Evolutionary conservation across 2,797 vertebrate genomes (phyloP), one percentile per base, ranked within the genome.

Genomic region (Aulostomus chinensis): DNA sequence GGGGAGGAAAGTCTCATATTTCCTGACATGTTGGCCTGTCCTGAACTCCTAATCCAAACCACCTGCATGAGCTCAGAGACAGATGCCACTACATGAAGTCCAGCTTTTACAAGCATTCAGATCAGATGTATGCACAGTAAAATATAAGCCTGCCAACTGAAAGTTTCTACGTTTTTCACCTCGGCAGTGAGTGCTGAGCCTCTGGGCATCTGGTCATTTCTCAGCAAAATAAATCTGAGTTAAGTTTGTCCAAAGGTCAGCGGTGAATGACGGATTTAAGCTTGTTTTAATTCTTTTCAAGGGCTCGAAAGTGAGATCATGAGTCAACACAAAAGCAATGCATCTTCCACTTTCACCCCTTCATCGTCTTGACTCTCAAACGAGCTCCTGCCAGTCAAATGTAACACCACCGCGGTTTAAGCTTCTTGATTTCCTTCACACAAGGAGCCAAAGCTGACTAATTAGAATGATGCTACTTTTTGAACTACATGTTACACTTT

Each of bases 241-340:
- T 76, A 76, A 83, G 52, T 58, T 80, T 73, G 11, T 64, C 66
- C 47, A 87, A 87, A 89, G 85, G 78, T 84, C 85, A 83, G 62
- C 53, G 47, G 54, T 53, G 67, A 83, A 59, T 84, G 77, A 85
- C 77, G 55, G 71, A 86, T 86, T 76, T 71, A 68, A 34, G 41
- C 42, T 60, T 37, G 30, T 77, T 80, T 60, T 78, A 74, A 86
- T 78, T 40, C 64, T 53, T 33, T 30, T 29, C 30, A 53, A 15
- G 55, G 34, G 58, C 49, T 54, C 58, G 12, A 61, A 71, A 71
- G 53, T 46, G 10, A 69, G 43, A 57, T 52, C 38, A 16, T 13
- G 13, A 47, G 35, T 51, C 31, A 32, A 68, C 24, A 54, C 28
- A 22, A 49, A 71, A 52, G 7, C 15, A 41, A 47, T 16, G 12